Conservation (phyloP, 2,797 vertebrate genomes). For the Cheracebus regulus region DNA sequence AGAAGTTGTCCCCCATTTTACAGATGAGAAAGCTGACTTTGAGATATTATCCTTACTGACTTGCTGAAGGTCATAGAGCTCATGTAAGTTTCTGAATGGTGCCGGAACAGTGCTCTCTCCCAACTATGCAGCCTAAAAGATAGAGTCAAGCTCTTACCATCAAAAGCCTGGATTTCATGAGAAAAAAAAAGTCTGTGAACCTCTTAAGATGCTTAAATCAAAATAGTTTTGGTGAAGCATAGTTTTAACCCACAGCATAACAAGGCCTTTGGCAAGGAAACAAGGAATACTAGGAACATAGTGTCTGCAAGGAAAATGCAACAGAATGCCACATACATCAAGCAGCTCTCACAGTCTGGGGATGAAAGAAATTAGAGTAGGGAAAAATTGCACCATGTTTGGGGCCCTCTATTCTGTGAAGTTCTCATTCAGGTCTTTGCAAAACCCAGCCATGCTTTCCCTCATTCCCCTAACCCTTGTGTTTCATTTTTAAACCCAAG, state of each 20-base stretch:
- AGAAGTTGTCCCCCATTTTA: not conserved
- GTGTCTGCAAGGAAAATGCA: slow-evolving; percentile 46
- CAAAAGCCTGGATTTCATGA: slow-evolving; percentile 7
- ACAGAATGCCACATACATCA: slow-evolving; percentile 53
- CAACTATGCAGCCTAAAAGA: not conserved
- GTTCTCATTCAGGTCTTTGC: slow-evolving; percentile 51
- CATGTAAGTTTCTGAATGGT: not conserved
- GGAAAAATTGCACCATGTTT: slow-evolving; percentile 6
- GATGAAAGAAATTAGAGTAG: slow-evolving; percentile 64
- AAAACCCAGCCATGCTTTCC: slow-evolving; percentile 4
- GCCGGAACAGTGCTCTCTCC: not conserved
- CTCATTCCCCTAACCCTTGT: not conserved
- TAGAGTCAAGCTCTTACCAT: not conserved
- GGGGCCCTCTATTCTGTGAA: slow-evolving; percentile 50
- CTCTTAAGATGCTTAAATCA: slow-evolving; percentile 53
- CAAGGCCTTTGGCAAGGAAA: slow-evolving; percentile 47
- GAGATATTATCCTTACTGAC: not conserved
- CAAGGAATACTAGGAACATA: slow-evolving; percentile 44
- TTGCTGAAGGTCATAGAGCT: not conserved
- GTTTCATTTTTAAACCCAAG: slow-evolving; percentile 64
- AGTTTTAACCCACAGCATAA: slow-evolving; percentile 50
- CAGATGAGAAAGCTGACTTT: not conserved
- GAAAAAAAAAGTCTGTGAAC: slow-evolving; percentile 41
- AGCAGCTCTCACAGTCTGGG: slow-evolving; percentile 35
- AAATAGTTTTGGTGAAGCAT: slow-evolving; percentile 46